These are phyloP conservation scores for Aplysia californica DNA, from an alignment of 1,140 invertebrate genomes.

Conservation along the genomic window DNA sequence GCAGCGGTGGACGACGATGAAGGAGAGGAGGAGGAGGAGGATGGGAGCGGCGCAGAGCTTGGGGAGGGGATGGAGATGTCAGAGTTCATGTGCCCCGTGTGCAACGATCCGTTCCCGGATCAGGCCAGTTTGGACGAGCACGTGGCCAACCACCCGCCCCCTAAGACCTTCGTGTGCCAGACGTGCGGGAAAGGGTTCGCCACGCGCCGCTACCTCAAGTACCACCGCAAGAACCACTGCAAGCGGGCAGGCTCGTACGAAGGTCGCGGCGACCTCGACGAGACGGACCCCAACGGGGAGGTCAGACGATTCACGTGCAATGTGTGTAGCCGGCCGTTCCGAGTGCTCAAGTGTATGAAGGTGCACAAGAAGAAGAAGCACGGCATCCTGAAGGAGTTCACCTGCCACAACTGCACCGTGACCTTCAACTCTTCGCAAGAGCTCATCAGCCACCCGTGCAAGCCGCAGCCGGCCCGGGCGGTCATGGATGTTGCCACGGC, in stretches of 20 bases:
- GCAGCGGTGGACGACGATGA: too few species aligned
- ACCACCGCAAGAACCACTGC: conserved; percentile 28
- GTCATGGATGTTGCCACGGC: not conserved
- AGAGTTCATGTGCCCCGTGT: conserved; percentile 14
- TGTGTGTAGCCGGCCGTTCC: conserved; percentile 17
- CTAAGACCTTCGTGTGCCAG: conserved; percentile 24
- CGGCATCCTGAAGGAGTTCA: conserved; percentile 26
- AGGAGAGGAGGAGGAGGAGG: conserved; percentile 4
- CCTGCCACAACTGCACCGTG: conserved; percentile 23
- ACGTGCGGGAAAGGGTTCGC: conserved; percentile 25
- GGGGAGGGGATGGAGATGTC: conserved; percentile 7
- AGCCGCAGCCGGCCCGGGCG: not conserved
- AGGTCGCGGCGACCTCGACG: conserved; percentile 15
- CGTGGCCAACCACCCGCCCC: conserved; percentile 8
- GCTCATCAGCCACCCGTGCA: conserved; percentile 16
- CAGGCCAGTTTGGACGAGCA: conserved; percentile 24
- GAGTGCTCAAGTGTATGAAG: conserved; percentile 30
- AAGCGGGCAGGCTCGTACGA: conserved; percentile 30
- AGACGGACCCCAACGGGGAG: conserved; percentile 16
- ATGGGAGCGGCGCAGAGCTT: not conserved
- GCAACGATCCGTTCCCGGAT: conserved; percentile 8
- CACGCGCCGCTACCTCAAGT: conserved; percentile 25
- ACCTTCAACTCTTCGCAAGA: conserved; percentile 12
- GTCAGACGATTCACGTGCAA: conserved; percentile 23
- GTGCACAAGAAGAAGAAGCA: conserved; percentile 30